These are phyloP conservation scores for Bombus confusus DNA, from an alignment of 1,140 invertebrate genomes.

Conservation along the genomic window DNA sequence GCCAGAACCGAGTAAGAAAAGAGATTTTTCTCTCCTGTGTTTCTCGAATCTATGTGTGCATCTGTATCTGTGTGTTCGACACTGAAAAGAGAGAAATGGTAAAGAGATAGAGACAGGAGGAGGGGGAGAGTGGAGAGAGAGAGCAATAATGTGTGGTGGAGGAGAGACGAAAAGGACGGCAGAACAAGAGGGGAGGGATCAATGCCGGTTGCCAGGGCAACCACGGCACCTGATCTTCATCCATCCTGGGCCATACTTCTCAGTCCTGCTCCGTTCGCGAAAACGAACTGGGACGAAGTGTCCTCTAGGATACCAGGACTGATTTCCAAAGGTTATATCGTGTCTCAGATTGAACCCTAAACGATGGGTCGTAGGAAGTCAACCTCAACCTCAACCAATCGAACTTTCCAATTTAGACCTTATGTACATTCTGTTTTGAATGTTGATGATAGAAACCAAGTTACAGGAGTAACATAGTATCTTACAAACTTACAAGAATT, in stretches of 20 bases:
- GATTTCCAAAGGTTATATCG: not conserved
- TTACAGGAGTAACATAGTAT: not conserved
- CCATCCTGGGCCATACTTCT: slow-evolving; percentile 75
- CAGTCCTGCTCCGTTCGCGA: slow-evolving; percentile 53
- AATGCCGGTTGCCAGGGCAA: slow-evolving; percentile 81
- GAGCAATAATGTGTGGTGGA: slow-evolving; percentile 53
- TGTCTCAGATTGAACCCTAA: not conserved
- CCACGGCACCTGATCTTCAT: slow-evolving; percentile 79
- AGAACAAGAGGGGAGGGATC: slow-evolving; percentile 77
- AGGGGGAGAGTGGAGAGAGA: slow-evolving; percentile 39
- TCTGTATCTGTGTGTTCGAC: slow-evolving; percentile 23
- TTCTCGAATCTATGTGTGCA: not conserved
- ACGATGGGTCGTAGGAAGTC: not conserved
- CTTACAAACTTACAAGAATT: not conserved
- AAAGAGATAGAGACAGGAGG: slow-evolving; percentile 46
- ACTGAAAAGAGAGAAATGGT: slow-evolving; percentile 26
- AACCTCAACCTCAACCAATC: not conserved
- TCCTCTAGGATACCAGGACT: slow-evolving; percentile 22
- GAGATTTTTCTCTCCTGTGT: slow-evolving; percentile 28
- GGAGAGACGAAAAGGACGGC: slow-evolving; percentile 57
- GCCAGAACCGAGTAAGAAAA: slow-evolving; percentile 44
- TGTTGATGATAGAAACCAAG: not conserved
- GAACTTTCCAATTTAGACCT: not conserved
- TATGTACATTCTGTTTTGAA: no score
- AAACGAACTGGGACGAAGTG: slow-evolving; percentile 22